Conservation (phyloP, 2,797 vertebrate genomes). For the Mus minutoides region DNA sequence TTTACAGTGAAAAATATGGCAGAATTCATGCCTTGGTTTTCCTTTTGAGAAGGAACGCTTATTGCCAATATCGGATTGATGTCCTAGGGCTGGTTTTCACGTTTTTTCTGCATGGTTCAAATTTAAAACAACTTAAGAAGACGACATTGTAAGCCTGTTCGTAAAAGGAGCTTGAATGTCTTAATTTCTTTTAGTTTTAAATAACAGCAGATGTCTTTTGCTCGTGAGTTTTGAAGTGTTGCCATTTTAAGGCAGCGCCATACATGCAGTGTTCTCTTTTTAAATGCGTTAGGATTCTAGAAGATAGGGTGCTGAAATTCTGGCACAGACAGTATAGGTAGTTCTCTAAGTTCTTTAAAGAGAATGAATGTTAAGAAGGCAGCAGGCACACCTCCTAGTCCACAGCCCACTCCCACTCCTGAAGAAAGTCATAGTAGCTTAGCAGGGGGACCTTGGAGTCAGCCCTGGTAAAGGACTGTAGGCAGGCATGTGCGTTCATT, state of each 20-base stretch:
- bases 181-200: constrained; percentile 46
- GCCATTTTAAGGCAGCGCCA: neutral
- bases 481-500: constrained; percentile 24
- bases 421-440: neutral
- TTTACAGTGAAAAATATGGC: neutral
- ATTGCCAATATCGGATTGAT: neutral
- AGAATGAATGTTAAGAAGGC: constrained; percentile 4
- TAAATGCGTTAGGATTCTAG: constrained; percentile 21
- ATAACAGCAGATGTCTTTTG: neutral
- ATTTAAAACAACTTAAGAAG: neutral
- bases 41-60: neutral
- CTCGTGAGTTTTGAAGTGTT: constrained; percentile 31
- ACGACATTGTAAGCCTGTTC: neutral
- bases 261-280: neutral
- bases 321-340: neutral
- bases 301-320: neutral
- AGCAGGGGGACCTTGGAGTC: neutral
- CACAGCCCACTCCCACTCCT: neutral
- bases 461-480: neutral
- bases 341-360: constrained; percentile 8
- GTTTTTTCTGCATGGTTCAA: constrained; percentile 10
- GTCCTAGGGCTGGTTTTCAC: neutral
- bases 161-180: neutral
- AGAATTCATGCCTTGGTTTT: neutral
- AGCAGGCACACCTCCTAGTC: neutral